phyloP scores from a whole-genome alignment of 2,888 invertebrate genomes.

The Drosophila colorata region DNA sequence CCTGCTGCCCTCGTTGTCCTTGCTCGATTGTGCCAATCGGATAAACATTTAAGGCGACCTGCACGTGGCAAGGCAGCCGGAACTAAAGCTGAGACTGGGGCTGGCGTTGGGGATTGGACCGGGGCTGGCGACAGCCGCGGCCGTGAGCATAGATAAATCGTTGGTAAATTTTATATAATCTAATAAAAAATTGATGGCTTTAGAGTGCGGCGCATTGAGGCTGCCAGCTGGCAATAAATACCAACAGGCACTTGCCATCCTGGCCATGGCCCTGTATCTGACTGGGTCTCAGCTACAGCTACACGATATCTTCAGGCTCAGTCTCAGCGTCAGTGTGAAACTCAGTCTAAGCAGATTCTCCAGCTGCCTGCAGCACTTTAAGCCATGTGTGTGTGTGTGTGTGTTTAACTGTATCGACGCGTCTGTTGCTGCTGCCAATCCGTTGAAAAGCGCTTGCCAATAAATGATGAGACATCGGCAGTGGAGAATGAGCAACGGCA shows the following conservation, averaged over 20 bases:
- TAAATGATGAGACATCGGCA: constrained; percentile 74
- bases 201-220: constrained; percentile 61
- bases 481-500: constrained; percentile 25
- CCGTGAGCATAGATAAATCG: constrained; percentile 75
- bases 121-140: constrained; percentile 35
- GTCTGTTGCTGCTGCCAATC: constrained; percentile 64
- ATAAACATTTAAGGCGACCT: constrained; percentile 19
- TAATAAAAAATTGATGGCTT: constrained; percentile 81
- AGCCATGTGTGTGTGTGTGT: constrained; percentile 32
- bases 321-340: constrained; percentile 6
- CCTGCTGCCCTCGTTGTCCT: constrained; percentile 40
- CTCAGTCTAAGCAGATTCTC: constrained; percentile 38
- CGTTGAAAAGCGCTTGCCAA: constrained; percentile 76
- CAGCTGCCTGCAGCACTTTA: constrained; percentile 37
- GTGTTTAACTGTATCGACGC: constrained; percentile 31
- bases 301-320: neutral
- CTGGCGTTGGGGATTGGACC: neutral
- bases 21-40: constrained; percentile 38
- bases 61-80: constrained; percentile 7
- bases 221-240: constrained; percentile 68
- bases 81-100: constrained; percentile 1
- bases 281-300: constrained; percentile 7
- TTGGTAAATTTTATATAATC: constrained; percentile 82
- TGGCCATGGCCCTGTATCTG: constrained; percentile 1
- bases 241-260: constrained; percentile 46